Base-by-base conservation (phyloP, 2,113 vertebrate genomes). In the Paradoxurus hermaphroditus region DNA sequence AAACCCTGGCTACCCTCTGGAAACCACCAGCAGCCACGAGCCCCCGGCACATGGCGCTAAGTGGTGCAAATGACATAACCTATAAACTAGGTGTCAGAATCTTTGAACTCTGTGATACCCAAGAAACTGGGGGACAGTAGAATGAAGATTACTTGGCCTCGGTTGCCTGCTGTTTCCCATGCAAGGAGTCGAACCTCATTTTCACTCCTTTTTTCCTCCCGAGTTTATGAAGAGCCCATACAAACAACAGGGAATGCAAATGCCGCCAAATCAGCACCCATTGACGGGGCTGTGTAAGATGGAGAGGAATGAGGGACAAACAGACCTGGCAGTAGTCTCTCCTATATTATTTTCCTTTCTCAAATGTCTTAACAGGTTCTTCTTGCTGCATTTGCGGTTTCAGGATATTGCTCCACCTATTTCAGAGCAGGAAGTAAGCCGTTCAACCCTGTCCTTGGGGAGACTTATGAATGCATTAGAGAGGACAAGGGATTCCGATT, bases 401-500 rank as follows among this genome's bases (percentile, higher is more conserved):
- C 99, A 97, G 99, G 99, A 98, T 99, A 99, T 97, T 99, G 99
- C 90, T 99, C 99, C 98, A 99, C 99, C 0, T 99, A 99, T 98
- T 99, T 99, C 92, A 99, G 99, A 99, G 99, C 99, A 97, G 99
- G 99, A 99, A 99, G 99, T 98, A 99, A 99, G 99, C 99, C 99
- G 98, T 99, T 99, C 98, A 99, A 99, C 98, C 99, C 99, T 49
- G 98, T 99, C 85, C 99, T 99, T 11, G 99, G 99, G 97, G 99
- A 99, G 98, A 99, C 99, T 3, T 99, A 99, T 0, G 99, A 99
- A 99, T 99, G 99, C 99, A 99, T 99, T 97, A 99, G 99, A 97
- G 99, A 99, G 98, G 99, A 99, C 98, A 99, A 99, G 98, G 99
- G 99, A 98, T 99, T 99, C 98, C 99, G 99, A 98, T 99, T 99